Evolutionary conservation across 1,140 invertebrate genomes (phyloP), one percentile per base, ranked within the genome.

Genomic region (Bombus breviceps): DNA sequence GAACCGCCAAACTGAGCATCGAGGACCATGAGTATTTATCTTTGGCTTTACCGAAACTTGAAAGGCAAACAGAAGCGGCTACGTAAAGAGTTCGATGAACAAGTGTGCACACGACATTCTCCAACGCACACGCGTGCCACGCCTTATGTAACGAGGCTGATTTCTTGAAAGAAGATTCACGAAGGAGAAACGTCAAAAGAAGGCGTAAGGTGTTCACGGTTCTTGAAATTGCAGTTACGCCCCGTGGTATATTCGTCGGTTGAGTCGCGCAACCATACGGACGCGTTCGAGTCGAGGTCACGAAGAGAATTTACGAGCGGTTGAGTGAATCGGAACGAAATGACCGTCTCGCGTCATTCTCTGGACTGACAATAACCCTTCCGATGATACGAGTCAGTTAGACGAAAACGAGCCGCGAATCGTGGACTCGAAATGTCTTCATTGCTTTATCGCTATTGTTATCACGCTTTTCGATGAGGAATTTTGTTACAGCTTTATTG

Each of bases 241-340:
- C 5, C 32, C 9, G 41, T 57, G 28, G 64, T 32, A 9, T 32
- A 18, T 34, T 68, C 13, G 59, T 64, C 18, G 37, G 6, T 2
- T 10, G 53, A 37, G 4, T 6, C 13, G 59, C 72, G 72, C 59
- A 78, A 82, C 80, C 68, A 75, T 78, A 66, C 59, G 59, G 12
- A 81, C 47, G 82, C 80, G 83, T 59, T 71, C 18, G 41, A 80
- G 41, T 47, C 82, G 83, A 85, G 83, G 83, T 80, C 83, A 85
- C 41, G 47, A 41, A 47, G 62, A 47, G 76, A 72, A 85, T 81
- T 73, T 74, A 81, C 71, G 62, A 73, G 22, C 39, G 47, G 41
- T 39, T n/a, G 69, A 85, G 69, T 75, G 83, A 85, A 85, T 81
- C 79, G 71, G 32, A 80, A 81, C 78, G 84, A 81, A 86, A 81